Percentiles rank a stretch among this genome's conserved stretches.
phyloP scores from a whole-genome alignment of 2,113 vertebrate genomes.

The Pelusios castaneus region DNA sequence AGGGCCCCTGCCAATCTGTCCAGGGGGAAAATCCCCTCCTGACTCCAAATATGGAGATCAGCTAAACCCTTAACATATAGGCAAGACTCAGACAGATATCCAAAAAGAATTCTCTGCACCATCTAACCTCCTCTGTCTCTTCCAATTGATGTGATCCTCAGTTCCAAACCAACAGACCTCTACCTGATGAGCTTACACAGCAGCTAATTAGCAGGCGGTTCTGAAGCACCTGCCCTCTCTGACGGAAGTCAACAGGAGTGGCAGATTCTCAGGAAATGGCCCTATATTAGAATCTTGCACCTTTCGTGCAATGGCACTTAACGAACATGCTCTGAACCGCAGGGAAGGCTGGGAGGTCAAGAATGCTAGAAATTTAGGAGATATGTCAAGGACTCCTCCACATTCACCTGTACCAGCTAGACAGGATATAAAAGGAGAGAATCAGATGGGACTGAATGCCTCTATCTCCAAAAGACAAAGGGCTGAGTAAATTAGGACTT shows the following conservation, averaged over 20 bases:
- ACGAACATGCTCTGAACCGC: fast-evolving
- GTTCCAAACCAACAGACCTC: background rate
- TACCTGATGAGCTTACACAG: fast-evolving
- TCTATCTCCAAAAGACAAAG: fast-evolving
- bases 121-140: too few relatives aligned
- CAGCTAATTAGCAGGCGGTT: background rate
- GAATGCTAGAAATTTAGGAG: background rate
- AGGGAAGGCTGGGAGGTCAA: fast-evolving
- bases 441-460: too few relatives aligned
- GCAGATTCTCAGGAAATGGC: background rate
- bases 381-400: background rate
- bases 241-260: background rate
- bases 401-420: background rate
- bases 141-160: too few relatives aligned
- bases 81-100: too few relatives aligned
- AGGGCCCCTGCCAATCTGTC: too few relatives aligned
- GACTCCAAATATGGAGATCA: too few relatives aligned
- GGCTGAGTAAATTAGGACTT: background rate
- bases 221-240: background rate
- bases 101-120: too few relatives aligned
- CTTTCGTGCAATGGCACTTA: background rate
- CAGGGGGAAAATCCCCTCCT: too few relatives aligned
- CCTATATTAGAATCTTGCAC: background rate
- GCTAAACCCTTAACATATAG: too few relatives aligned
- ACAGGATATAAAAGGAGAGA: fast-evolving